Conservation (phyloP, 2,113 vertebrate species). For the Corapipo altera region DNA sequence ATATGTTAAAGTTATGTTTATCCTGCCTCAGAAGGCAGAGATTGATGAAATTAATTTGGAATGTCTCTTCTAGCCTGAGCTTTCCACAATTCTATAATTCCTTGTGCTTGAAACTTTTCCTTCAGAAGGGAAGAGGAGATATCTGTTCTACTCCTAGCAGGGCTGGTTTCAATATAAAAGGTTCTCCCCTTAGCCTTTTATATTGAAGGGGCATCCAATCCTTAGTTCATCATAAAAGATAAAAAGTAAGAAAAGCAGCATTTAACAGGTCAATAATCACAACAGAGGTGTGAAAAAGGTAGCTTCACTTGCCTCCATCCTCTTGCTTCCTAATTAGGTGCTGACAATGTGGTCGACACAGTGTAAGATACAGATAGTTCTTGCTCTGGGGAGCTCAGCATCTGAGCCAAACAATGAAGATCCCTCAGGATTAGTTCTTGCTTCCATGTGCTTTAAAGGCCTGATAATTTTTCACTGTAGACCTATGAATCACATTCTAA, state of each 20-base stretch:
- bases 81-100: neutral
- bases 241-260: neutral
- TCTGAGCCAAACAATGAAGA: neutral
- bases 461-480: slow-evolving; percentile 39
- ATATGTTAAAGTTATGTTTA: neutral
- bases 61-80: neutral
- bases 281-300: neutral
- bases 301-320: neutral
- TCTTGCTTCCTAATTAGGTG: slow-evolving; percentile 30
- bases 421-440: neutral
- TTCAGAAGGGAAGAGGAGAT: neutral
- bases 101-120: neutral
- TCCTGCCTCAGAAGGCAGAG: neutral
- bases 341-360: neutral
- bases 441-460: neutral
- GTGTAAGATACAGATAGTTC: neutral
- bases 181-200: neutral
- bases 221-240: neutral
- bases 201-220: neutral
- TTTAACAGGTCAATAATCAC: slow-evolving; percentile 3
- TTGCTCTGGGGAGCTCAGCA: neutral
- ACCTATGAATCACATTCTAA: slow-evolving; percentile 52
- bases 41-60: neutral
- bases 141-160: neutral
- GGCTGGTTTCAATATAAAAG: too few species aligned